Evolutionary conservation across 1,140 invertebrate species (phyloP), one percentile per base, ranked within the genome.

Genomic region (Condylostylus longicornis): DNA sequence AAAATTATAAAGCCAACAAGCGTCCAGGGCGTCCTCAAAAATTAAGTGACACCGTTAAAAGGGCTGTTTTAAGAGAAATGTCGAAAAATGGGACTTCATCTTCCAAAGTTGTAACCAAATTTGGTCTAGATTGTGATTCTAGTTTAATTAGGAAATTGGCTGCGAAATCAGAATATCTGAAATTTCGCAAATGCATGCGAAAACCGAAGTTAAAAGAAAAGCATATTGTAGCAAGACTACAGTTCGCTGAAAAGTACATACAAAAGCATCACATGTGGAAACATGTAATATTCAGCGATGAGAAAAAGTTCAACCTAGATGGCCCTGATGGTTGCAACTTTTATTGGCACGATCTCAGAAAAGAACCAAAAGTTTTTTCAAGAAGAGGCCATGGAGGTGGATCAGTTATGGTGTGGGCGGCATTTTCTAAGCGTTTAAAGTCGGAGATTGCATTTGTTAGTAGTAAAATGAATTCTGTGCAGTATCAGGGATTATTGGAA

Each of bases 271-370:
- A 33, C 6, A 15, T 33, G 27, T 39, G 19, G 19, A 17, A 29
- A 23, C 21, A 32, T 33, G 32, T 39, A 3, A 39, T 39, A 13
- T 40, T 34, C 23, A 18, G 22, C 17, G 38, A 35, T 18, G 32
- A 35, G 14, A 35, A 40, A 19, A 44, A 43, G 18, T 46, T 48
- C 27, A 44, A 42, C 43, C 31, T 50, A 28, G 40, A 44, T 22
- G 47, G 42, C 30, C 44, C 41, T 29, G 38, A 44, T 45, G 42
- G 40, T 19, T 39, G 19, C 23, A 15, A 40, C 12, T 41, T 42
- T 14, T 47, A 46, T 41, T 44, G 31, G 30, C 39, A 40, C 33
- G 44, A 43, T 43, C 33, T 46, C 30, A 19, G 40, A 28, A 37
- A 41, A 18, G 29, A 38, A 17, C 28, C 5, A 18, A 19, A 32